Evolutionary conservation across 2,113 vertebrate genomes (phyloP).

Genomic region (Otis tarda): DNA sequence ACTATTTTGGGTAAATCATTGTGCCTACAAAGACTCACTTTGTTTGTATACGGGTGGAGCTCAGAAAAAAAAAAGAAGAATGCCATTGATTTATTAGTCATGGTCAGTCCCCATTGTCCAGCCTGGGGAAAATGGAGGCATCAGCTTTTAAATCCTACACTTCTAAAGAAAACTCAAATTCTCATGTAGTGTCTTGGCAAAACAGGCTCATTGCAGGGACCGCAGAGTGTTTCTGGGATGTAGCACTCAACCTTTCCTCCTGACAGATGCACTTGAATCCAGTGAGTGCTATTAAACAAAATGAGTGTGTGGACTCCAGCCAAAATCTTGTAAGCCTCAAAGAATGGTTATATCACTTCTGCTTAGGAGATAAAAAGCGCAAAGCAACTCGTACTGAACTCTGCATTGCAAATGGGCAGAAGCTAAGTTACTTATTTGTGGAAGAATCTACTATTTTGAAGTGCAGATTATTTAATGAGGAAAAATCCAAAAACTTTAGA

Average conservation of each 20-base stretch:
- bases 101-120: not conserved
- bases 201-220: not conserved
- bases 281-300: not conserved
- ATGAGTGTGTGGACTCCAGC: not conserved
- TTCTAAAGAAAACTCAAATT: not conserved
- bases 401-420: not conserved
- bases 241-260: not conserved
- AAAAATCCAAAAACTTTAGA: not conserved
- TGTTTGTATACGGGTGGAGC: not conserved
- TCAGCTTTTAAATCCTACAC: not conserved
- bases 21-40: not conserved
- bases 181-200: accelerated
- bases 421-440: not conserved
- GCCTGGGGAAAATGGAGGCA: not conserved
- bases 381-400: not conserved
- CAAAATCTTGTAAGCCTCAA: not conserved
- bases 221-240: not conserved
- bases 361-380: not conserved
- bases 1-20: slow-evolving; percentile 32
- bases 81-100: not conserved
- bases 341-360: not conserved
- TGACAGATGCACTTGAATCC: not conserved
- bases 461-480: not conserved
- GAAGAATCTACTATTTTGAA: not conserved
- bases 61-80: not conserved